A percentile compares a stretch with the other conserved stretches of the same genome.
phyloP scores from a whole-genome alignment of 2,888 invertebrate species.

The Tortrix viridana region DNA sequence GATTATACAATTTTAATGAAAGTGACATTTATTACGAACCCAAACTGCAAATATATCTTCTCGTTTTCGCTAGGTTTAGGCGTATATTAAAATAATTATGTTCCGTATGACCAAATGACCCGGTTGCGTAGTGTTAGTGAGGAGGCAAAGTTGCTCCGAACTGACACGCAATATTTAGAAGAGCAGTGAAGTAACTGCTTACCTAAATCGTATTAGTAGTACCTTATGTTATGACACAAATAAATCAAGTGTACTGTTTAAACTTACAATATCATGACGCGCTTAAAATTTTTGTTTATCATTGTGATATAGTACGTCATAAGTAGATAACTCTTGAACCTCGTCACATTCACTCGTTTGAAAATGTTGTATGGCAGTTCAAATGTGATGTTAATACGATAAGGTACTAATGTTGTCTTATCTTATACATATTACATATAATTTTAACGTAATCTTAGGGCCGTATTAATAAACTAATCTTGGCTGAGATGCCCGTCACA shows the following conservation, averaged over 20 bases:
- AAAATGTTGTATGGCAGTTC: too few species aligned
- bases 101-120: constrained; percentile 21
- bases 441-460: too few species aligned
- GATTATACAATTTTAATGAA: too few species aligned
- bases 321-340: too few species aligned
- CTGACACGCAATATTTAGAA: constrained; percentile 25
- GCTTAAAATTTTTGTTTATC: neutral
- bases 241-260: neutral
- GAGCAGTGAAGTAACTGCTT: constrained; percentile 17
- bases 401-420: too few species aligned
- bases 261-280: neutral
- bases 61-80: neutral
- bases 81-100: constrained; percentile 1
- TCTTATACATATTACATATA: too few species aligned
- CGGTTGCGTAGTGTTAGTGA: constrained; percentile 24
- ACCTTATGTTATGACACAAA: constrained; percentile 4
- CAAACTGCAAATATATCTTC: neutral
- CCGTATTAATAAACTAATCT: too few species aligned
- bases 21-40: too few species aligned
- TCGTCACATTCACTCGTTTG: too few species aligned
- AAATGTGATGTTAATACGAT: too few species aligned
- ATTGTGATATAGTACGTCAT: neutral
- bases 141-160: constrained; percentile 26
- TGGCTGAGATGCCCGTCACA: too few species aligned
- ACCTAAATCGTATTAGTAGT: constrained; percentile 14